Evolutionary conservation across 2,888 invertebrate species (phyloP).

Genomic region (Pandemis heparana): DNA sequence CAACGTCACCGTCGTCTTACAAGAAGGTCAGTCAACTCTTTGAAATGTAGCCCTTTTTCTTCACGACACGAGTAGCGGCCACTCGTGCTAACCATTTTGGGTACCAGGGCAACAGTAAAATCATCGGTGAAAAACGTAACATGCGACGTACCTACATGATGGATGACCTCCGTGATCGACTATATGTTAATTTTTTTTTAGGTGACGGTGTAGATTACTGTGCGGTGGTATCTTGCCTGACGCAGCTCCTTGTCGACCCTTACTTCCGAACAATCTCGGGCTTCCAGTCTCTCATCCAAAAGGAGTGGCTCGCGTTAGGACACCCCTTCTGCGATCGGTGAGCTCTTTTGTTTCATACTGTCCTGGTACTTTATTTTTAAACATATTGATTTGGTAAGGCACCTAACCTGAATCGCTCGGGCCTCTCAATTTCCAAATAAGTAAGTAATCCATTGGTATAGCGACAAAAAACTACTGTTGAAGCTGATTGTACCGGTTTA

Average conservation of each 20-base stretch:
- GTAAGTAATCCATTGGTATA: no score
- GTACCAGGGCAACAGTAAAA: no score
- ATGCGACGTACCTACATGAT: no score
- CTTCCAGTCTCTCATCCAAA: conserved; percentile 96
- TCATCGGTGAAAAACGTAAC: no score
- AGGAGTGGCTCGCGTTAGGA: conserved; percentile 97
- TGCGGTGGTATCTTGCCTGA: conserved; percentile 94
- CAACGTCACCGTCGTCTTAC: conserved; percentile 92
- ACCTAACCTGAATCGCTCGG: no score
- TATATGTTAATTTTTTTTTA: conserved; percentile 54
- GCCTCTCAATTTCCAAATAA: no score
- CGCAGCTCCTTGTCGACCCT: conserved; percentile 95
- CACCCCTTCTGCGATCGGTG: conserved; percentile 93
- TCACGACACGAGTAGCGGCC: no score
- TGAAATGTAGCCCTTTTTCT: no score
- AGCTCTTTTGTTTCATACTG: conserved; percentile 21
- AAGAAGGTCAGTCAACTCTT: conserved; percentile 87
- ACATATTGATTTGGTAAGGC: not conserved
- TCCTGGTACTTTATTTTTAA: conserved; percentile 13
- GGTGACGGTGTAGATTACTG: conserved; percentile 95
- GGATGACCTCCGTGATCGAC: no score
- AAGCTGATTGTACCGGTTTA: no score
- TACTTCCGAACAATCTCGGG: conserved; percentile 93
- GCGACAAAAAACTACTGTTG: no score
- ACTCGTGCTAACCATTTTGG: no score